These are phyloP conservation scores for Augiades crinisus DNA, from an alignment of 2,888 invertebrate species.

Conservation along the genomic window DNA sequence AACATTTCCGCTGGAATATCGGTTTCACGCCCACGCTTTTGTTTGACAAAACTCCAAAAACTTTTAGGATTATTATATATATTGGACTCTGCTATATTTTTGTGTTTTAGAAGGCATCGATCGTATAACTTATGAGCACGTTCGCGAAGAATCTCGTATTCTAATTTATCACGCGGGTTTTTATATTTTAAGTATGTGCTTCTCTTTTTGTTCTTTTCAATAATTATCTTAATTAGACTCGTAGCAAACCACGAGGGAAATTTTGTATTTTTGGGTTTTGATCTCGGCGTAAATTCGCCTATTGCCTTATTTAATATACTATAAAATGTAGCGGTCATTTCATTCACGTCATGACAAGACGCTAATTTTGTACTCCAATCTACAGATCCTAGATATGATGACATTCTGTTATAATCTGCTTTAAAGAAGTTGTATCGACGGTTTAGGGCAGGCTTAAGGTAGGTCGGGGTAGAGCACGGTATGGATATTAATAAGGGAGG, in stretches of 20 bases:
- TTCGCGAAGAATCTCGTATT: conserved; percentile 8
- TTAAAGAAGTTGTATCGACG: too few species aligned
- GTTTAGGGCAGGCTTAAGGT: too few species aligned
- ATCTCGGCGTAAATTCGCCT: not conserved
- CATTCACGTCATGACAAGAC: not conserved
- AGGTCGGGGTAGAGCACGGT: too few species aligned
- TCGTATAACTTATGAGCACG: not conserved
- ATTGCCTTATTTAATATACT: not conserved
- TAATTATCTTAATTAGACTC: not conserved
- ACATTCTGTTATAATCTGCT: too few species aligned
- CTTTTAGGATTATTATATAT: not conserved
- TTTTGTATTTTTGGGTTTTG: not conserved
- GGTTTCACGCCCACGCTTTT: not conserved
- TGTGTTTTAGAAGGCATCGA: not conserved
- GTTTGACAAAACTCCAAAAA: conserved; percentile 3
- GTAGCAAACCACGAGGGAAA: conserved; percentile 2
- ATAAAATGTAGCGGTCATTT: conserved; percentile 4
- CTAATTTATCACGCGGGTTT: conserved; percentile 8
- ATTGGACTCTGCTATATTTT: not conserved
- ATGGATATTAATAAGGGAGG: too few species aligned
- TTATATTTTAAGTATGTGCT: not conserved
- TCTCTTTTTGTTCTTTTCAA: conserved; percentile 6
- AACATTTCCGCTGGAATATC: not conserved
- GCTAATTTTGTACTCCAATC: too few species aligned
- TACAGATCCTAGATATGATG: too few species aligned